Evolutionary conservation across 1,140 invertebrate species (phyloP), one percentile per base, ranked within the genome.

Genomic region (Lasioglossum albipes): DNA sequence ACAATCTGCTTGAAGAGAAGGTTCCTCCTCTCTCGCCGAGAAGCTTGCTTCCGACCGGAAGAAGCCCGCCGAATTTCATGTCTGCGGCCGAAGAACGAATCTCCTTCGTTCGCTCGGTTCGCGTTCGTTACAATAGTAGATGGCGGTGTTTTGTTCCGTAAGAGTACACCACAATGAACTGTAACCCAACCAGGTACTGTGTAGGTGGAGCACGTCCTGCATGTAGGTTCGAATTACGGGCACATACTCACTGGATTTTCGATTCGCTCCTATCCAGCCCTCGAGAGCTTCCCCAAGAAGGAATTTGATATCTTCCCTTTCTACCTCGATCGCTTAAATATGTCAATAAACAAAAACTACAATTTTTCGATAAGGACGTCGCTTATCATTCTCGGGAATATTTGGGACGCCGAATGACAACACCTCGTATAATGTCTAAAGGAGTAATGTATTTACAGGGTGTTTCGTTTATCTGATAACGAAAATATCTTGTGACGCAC

Each of bases 141-240:
- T 65, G 31, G 59, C 27, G 74, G 83, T 86, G 81, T 83, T 68
- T 67, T 75, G 52, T 85, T 79, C 80, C 66, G 80, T 83, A 86
- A 85, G 70, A 78, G 65, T 61, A 75, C 65, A 79, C 84, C 84
- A 83, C 84, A 86, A 86, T 86, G 76, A 83, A 61, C 12, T 52
- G 85, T 80, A 83, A 86, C 65, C 36, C 41, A 79, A 86, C 41
- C 73, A n/a, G 45, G 7, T 27, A 57, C 59, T 62, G 13, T 49
- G 12, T 62, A 62, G 73, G 80, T 67, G 84, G 73, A 66, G 59
- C 69, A 61, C 76, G 61, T 83, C 49, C 81, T 45, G 72, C 73
- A 64, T 66, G 27, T 2, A 57, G 22, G 72, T 12, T 86, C 68
- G 62, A 57, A 80, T 85, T 83, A 83, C 83, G 74, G 27, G 57